Conservation (phyloP, 2,888 invertebrate genomes). For the Acanthococcus lagerstroemiae region DNA sequence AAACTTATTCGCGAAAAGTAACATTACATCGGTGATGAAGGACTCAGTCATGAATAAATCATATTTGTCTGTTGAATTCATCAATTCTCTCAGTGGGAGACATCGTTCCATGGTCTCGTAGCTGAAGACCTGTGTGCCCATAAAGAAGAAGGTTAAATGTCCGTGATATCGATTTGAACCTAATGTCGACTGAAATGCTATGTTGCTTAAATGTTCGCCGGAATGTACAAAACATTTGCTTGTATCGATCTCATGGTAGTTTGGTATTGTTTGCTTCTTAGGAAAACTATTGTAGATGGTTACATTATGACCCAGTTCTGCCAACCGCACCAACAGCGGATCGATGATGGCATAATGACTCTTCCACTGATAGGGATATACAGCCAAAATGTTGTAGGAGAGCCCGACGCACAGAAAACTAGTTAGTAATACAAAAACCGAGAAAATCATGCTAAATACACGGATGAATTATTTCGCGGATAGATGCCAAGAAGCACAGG, state of each 20-base stretch:
- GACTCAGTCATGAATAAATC: slow-evolving; percentile 37
- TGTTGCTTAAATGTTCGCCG: not conserved
- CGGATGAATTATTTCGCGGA: too few relatives aligned
- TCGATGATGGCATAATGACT: slow-evolving; percentile 31
- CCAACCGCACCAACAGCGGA: slow-evolving; percentile 19
- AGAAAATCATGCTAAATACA: too few relatives aligned
- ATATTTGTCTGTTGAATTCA: slow-evolving; percentile 22
- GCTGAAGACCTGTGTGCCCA: not conserved
- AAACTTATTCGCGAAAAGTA: slow-evolving; percentile 34
- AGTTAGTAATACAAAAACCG: too few relatives aligned
- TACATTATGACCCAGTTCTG: slow-evolving; percentile 30
- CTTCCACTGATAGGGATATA: slow-evolving; percentile 27
- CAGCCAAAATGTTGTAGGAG: slow-evolving; percentile 23
- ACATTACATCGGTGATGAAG: slow-evolving; percentile 35
- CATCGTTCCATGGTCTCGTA: too few relatives aligned
- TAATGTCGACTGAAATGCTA: not conserved
- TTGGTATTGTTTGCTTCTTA: slow-evolving; percentile 7
- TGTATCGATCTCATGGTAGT: slow-evolving; percentile 8
- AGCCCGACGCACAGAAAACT: too few relatives aligned
- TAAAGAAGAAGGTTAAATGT: not conserved
- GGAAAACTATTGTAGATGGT: slow-evolving; percentile 24
- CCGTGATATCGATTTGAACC: not conserved
- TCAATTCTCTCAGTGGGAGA: not conserved
- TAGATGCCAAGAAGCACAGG: too few relatives aligned
- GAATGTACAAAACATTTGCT: not conserved